Evolutionary conservation across 2,797 vertebrate genomes (phyloP).

Genomic region (Xerus rutilus): DNA sequence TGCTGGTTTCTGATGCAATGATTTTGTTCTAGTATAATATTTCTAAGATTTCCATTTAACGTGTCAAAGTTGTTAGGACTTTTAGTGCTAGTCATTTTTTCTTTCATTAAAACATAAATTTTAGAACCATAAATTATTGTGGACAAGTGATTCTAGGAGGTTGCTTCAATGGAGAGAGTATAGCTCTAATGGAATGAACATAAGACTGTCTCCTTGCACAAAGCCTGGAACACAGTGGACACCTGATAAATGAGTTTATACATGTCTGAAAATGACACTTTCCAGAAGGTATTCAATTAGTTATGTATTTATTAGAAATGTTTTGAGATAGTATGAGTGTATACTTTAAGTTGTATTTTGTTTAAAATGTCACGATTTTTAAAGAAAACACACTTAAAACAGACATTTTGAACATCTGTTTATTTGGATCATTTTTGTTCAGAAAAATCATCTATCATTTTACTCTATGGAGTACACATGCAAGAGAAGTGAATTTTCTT

Average conservation of each 20-base stretch:
- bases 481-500: slow-evolving; percentile 9
- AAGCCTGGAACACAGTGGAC: not conserved
- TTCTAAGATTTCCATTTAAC: slow-evolving; percentile 66
- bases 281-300: not conserved
- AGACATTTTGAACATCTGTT: not conserved
- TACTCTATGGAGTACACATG: not conserved
- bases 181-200: not conserved
- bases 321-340: not conserved
- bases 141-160: not conserved
- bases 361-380: slow-evolving; percentile 7
- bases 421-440: not conserved
- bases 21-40: slow-evolving; percentile 60
- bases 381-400: not conserved
- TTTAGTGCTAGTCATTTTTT: not conserved
- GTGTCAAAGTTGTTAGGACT: slow-evolving; percentile 67
- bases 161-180: not conserved
- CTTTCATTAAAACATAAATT: slow-evolving; percentile 18
- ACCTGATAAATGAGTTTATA: not conserved
- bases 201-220: not conserved
- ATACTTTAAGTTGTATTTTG: slow-evolving; percentile 19
- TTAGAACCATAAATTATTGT: slow-evolving; percentile 23
- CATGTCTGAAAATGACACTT: not conserved
- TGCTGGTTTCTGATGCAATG: slow-evolving; percentile 53
- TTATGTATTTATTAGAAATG: not conserved
- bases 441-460: not conserved